These are phyloP conservation scores for Panurus biarmicus DNA, from an alignment of 2,113 vertebrate genomes.

Conservation along the genomic window DNA sequence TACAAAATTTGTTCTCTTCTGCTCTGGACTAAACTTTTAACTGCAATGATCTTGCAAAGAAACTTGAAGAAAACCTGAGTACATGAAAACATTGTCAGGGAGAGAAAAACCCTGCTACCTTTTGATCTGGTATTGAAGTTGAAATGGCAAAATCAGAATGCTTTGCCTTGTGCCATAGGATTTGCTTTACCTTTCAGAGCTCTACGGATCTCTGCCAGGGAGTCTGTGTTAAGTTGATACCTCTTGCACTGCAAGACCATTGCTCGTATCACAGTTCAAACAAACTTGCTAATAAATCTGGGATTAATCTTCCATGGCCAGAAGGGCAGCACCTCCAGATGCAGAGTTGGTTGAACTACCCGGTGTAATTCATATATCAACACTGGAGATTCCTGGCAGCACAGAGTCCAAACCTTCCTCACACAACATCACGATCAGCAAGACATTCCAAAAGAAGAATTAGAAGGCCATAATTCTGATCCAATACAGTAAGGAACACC, in stretches of 20 bases:
- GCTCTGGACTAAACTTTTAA: neutral
- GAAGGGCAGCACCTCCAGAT: neutral
- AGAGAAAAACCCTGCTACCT: neutral
- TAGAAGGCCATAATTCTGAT: conserved; percentile 42
- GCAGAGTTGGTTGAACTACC: neutral
- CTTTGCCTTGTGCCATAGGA: neutral
- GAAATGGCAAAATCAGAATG: neutral
- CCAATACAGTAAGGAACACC: conserved; percentile 33
- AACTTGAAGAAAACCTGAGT: conserved; percentile 39
- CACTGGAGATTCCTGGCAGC: neutral
- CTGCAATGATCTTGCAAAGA: neutral
- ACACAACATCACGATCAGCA: neutral
- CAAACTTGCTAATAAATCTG: neutral
- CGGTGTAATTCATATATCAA: neutral
- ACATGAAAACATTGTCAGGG: neutral
- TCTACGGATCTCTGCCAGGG: neutral
- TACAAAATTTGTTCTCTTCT: conserved; percentile 7
- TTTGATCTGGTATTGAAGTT: conserved; percentile 5
- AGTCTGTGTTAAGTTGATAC: neutral
- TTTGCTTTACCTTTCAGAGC: neutral
- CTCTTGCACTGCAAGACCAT: conserved; percentile 39
- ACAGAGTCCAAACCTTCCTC: conserved; percentile 28
- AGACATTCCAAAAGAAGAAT: conserved; percentile 26
- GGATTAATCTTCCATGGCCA: neutral
- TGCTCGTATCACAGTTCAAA: neutral